phyloP scores from a whole-genome alignment of 2,888 invertebrate genomes.

The Synergus gifuensis region DNA sequence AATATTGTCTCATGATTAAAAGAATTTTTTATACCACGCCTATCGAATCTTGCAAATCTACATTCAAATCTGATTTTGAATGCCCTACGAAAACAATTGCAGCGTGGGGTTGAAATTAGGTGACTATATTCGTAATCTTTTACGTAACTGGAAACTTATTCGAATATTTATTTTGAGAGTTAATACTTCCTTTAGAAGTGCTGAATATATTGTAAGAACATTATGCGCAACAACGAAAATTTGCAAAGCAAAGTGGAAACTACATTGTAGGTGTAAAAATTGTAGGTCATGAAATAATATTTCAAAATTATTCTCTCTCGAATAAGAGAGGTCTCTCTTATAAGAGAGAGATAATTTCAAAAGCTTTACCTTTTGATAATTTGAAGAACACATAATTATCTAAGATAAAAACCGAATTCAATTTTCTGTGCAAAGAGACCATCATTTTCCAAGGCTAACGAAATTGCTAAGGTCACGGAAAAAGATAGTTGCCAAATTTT shows the following conservation, averaged over 20 bases:
- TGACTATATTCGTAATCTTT: not conserved
- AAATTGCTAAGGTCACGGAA: slow-evolving; percentile 10
- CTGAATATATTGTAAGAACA: slow-evolving; percentile 29
- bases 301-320: not conserved
- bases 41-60: not conserved
- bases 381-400: not conserved
- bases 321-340: not conserved
- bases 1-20: not conserved
- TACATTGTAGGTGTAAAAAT: slow-evolving; percentile 31
- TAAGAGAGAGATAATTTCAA: too few species aligned
- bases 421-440: not conserved
- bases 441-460: slow-evolving; percentile 6
- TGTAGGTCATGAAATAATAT: not conserved
- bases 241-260: slow-evolving; percentile 27
- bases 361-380: not conserved
- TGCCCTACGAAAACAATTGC: not conserved
- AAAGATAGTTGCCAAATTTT: not conserved
- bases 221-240: not conserved
- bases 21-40: not conserved
- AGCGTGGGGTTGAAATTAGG: slow-evolving; percentile 1
- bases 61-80: not conserved
- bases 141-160: slow-evolving; percentile 14
- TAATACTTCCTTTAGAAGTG: not conserved
- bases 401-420: not conserved
- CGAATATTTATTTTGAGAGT: slow-evolving; percentile 17